These are phyloP conservation scores for Catostylus mosaicus DNA, from an alignment of 30 jellyfish, hydroid and myxozoan species.

Conservation along the genomic window DNA sequence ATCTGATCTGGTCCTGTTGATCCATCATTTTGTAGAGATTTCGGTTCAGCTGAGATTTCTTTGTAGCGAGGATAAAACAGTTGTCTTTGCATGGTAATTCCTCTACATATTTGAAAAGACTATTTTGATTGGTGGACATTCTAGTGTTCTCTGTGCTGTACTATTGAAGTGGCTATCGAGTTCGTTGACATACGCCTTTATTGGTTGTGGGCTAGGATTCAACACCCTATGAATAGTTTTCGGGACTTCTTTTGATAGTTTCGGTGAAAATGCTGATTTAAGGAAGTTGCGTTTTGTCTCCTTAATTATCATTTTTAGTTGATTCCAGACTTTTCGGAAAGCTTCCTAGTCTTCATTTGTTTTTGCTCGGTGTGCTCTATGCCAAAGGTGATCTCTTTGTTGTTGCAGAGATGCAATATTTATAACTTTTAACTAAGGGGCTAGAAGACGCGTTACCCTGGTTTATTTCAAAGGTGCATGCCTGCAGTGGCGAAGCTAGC, in stretches of 20 bases:
- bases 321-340: too few species aligned
- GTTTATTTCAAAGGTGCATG: constrained; percentile 39
- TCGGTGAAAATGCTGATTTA: too few species aligned
- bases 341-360: too few species aligned
- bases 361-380: too few species aligned
- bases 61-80: constrained; percentile 51
- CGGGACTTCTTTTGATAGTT: constrained; percentile 59
- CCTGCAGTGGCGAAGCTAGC: too few species aligned
- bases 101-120: constrained; percentile 38
- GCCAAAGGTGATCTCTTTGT: too few species aligned
- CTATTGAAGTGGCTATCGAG: constrained; percentile 55
- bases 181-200: constrained; percentile 55
- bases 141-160: constrained; percentile 70
- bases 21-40: constrained; percentile 47
- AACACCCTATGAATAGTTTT: constrained; percentile 65
- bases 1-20: constrained; percentile 66
- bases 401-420: too few species aligned
- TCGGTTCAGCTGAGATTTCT: constrained; percentile 49
- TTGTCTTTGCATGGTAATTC: constrained; percentile 37
- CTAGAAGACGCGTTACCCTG: too few species aligned
- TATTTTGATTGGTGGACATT: constrained; percentile 29
- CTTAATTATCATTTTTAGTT: too few species aligned
- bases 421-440: too few species aligned
- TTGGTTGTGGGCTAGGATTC: constrained; percentile 73
- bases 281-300: too few species aligned